These are phyloP conservation scores for Psettodes erumei DNA, from an alignment of 2,113 vertebrate genomes.

Conservation along the genomic window DNA sequence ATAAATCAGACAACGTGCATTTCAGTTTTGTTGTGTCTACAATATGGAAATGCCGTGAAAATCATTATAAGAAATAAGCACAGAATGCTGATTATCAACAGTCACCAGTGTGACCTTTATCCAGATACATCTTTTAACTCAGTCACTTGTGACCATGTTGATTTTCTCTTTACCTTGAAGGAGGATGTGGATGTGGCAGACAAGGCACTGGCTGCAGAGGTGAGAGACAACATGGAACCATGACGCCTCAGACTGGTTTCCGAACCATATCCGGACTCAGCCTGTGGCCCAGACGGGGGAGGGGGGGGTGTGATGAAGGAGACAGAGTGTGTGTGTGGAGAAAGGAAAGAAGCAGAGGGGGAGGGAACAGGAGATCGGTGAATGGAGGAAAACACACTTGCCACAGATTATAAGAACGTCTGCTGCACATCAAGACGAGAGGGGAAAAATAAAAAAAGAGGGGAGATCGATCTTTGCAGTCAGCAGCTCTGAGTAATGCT, in stretches of 20 bases:
- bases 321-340: no score
- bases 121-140: not conserved
- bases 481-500: conserved; percentile 46
- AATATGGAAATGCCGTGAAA: no score
- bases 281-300: conserved; percentile 56
- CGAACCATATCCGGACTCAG: conserved; percentile 96
- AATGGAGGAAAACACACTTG: conserved; percentile 12
- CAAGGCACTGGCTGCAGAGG: conserved; percentile 95
- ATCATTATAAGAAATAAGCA: not conserved
- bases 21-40: not conserved
- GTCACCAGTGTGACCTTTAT: not conserved
- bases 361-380: conserved; percentile 12
- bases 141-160: not conserved
- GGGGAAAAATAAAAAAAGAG: not conserved
- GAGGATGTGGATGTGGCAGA: conserved; percentile 97
- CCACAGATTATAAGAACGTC: conserved; percentile 2
- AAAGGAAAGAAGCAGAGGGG: conserved; percentile 5
- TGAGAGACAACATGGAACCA: conserved; percentile 97
- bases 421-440: conserved; percentile 17
- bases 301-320: not conserved
- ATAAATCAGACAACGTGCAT: not conserved
- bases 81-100: not conserved
- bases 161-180: conserved; percentile 88
- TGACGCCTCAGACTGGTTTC: conserved; percentile 95
- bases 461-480: conserved; percentile 16